A percentile compares a stretch with the other conserved stretches of the same genome.
phyloP scores from a whole-genome alignment of 2,797 vertebrate genomes.

The Lagorchestes hirsutus region DNA sequence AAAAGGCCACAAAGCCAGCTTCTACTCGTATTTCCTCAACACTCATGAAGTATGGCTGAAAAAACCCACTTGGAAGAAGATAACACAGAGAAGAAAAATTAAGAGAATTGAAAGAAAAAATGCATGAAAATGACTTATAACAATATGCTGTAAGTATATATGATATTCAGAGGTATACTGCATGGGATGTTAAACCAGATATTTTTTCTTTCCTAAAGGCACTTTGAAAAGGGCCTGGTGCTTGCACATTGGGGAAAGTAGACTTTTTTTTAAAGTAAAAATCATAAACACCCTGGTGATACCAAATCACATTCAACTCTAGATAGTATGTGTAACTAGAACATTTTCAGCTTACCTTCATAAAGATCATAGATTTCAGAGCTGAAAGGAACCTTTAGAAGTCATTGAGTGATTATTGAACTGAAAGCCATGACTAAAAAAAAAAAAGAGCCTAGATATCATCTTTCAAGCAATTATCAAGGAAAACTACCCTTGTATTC shows the following conservation, averaged over 20 bases:
- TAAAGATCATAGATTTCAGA: too few species aligned
- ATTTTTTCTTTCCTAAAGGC: slow-evolving; percentile 45
- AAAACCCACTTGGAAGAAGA: slow-evolving; percentile 21
- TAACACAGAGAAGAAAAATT: slow-evolving; percentile 4
- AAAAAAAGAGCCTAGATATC: too few species aligned
- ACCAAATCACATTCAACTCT: neutral
- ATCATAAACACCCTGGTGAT: slow-evolving; percentile 34
- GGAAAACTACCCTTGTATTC: too few species aligned
- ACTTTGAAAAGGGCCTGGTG: slow-evolving; percentile 10
- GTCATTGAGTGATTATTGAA: too few species aligned
- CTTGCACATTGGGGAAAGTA: slow-evolving; percentile 7
- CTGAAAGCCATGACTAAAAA: too few species aligned
- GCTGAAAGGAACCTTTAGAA: too few species aligned
- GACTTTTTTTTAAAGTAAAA: slow-evolving; percentile 11
- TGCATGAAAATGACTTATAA: slow-evolving; percentile 35
- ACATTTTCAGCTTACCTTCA: too few species aligned
- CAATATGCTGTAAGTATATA: neutral
- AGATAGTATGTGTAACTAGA: too few species aligned
- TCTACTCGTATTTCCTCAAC: slow-evolving; percentile 19
- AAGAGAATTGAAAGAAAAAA: slow-evolving; percentile 31
- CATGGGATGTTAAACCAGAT: slow-evolving; percentile 29
- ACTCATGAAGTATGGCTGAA: neutral
- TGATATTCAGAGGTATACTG: slow-evolving; percentile 22
- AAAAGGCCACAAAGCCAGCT: neutral
- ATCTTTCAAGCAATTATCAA: too few species aligned